Base-by-base conservation (phyloP, 1,140 invertebrate genomes). In the Anastatus disparis region DNA sequence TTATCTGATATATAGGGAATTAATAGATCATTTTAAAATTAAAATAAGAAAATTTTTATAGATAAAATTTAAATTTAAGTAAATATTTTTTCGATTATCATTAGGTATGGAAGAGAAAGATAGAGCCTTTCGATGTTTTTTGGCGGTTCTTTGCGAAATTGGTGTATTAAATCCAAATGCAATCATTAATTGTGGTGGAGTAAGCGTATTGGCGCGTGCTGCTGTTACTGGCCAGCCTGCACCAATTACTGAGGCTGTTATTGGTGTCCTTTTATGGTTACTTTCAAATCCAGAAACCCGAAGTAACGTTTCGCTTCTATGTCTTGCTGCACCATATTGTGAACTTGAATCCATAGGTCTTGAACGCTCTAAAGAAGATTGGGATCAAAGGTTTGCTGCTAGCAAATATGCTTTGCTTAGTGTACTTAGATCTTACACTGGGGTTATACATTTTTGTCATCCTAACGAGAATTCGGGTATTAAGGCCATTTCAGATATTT, bases 241-340 rank as follows among this genome's bases (percentile, higher is more conserved):
- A 1, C 87, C 88, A 26, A 93, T 94, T 78, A 90, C 92, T 12
- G 96, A 98, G 83, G 92, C 94, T 6, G 87, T 97, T 0, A 90
- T 96, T 58, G 94, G 93, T 0, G 92, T 95, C 7, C 84, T 98
- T n/a, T 85, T 98, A 22, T 92, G 92, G 80, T 88, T 97, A 15
- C 87, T 97, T n/a, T 94, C 96, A 82, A 91, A 92, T 83, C 95
- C 95, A 0, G 86, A 89, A n/a, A 94, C 94, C 1, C 87, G 97
- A 52, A 91, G 92, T 40, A 90, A 89, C 15, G 89, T 95, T 4
- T 92, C 94, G 77, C 84, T 97, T n/a, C 87, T 94, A 75, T 92
- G 90, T 79, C 87, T 98, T 3, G 92, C 96, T 46, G 94, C 95
- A 1, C 95, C 96, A 2, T 97, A 97, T 77, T 97, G 95, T 76